Percentiles rank a stretch among this genome's conserved stretches.
These are phyloP conservation scores for Python bivittatus DNA, from an alignment of 2,113 vertebrate genomes.

Conservation along the genomic window DNA sequence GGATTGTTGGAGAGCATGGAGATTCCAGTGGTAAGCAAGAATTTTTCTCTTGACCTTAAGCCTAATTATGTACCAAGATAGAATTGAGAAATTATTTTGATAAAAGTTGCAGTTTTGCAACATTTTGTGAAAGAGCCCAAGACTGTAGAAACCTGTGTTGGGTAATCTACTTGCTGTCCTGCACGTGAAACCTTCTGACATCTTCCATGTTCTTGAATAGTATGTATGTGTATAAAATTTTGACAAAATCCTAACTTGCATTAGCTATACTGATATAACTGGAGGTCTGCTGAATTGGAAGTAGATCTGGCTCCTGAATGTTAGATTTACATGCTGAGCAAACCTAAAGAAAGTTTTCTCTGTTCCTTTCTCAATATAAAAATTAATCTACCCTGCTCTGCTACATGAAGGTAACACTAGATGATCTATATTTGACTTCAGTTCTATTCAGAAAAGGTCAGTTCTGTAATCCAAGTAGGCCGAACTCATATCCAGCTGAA, in stretches of 20 bases:
- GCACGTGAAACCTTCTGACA: background rate
- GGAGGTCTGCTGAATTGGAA: background rate
- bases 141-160: background rate
- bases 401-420: slow-evolving; percentile 56
- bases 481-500: slow-evolving; percentile 33
- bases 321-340: background rate
- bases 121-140: background rate
- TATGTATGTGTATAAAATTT: background rate
- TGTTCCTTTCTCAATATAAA: background rate
- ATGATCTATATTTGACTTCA: slow-evolving; percentile 64
- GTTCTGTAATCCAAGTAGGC: slow-evolving; percentile 57
- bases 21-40: slow-evolving; percentile 92
- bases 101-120: background rate
- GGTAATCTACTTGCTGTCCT: background rate
- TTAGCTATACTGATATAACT: background rate
- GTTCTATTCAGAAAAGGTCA: slow-evolving; percentile 60
- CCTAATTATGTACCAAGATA: background rate
- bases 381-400: slow-evolving; percentile 13
- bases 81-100: background rate
- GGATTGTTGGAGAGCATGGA: slow-evolving; percentile 93
- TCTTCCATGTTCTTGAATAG: background rate
- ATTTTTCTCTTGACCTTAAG: fast-evolving
- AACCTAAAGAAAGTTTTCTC: background rate
- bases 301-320: background rate
- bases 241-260: background rate